phyloP scores from a whole-genome alignment of 1,140 invertebrate genomes.

The Antheraea mylitta region DNA sequence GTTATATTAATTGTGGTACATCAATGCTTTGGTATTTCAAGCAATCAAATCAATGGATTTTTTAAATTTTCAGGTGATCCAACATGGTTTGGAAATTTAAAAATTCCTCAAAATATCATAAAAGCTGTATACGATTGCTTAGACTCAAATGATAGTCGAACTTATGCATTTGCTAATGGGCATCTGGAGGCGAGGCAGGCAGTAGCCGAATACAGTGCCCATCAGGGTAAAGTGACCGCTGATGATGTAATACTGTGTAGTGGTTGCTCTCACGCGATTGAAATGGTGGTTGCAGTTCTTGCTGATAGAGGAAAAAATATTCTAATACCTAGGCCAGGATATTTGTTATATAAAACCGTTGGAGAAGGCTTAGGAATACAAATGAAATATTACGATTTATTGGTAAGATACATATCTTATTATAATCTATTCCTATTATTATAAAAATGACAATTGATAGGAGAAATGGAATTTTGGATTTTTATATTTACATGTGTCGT shows the following conservation, averaged over 20 bases:
- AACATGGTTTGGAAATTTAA: slow-evolving; percentile 96
- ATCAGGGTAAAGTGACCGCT: slow-evolving; percentile 82
- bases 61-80: slow-evolving; percentile 89
- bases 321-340: slow-evolving; percentile 95
- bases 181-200: slow-evolving; percentile 87
- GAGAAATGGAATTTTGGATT: too few species aligned
- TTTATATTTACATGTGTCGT: too few species aligned
- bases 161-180: slow-evolving; percentile 92
- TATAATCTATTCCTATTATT: too few species aligned
- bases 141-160: slow-evolving; percentile 87
- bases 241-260: slow-evolving; percentile 96
- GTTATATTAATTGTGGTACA: not conserved
- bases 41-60: too few species aligned
- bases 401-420: slow-evolving; percentile 78
- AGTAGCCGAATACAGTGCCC: slow-evolving; percentile 91
- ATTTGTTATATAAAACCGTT: slow-evolving; percentile 96
- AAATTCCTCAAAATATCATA: slow-evolving; percentile 88
- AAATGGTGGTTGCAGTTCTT: slow-evolving; percentile 93
- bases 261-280: slow-evolving; percentile 96
- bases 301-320: slow-evolving; percentile 95
- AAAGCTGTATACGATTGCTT: slow-evolving; percentile 90
- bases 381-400: slow-evolving; percentile 91
- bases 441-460: too few species aligned
- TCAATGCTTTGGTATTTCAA: slow-evolving; percentile 3
- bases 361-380: slow-evolving; percentile 91